These are phyloP conservation scores for Osmoderma eremita DNA, from an alignment of 2,888 invertebrate genomes.

Conservation along the genomic window DNA sequence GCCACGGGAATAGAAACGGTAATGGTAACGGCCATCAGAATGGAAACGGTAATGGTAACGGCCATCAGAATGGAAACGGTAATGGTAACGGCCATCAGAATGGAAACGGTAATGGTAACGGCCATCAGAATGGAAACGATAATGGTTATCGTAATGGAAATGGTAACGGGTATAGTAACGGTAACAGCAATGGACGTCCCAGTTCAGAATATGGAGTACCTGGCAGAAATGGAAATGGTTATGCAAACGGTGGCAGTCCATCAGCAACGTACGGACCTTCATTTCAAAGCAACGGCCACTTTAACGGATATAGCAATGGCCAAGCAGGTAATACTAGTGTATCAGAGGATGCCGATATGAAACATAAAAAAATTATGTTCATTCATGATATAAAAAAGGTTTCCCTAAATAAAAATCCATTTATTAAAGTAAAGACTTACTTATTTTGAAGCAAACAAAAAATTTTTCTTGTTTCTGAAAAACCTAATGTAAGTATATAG, in stretches of 20 bases:
- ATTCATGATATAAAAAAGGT: too few species aligned
- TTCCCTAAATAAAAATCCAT: too few species aligned
- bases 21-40: too few species aligned
- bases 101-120: slow-evolving; percentile 48
- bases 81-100: slow-evolving; percentile 50
- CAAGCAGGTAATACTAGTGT: slow-evolving; percentile 51
- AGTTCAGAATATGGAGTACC: slow-evolving; percentile 45
- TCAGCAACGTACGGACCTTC: too few species aligned
- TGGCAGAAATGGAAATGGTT: slow-evolving; percentile 43
- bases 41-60: slow-evolving; percentile 47
- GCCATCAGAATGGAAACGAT: slow-evolving; percentile 54
- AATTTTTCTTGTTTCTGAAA: too few species aligned
- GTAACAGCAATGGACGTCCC: slow-evolving; percentile 47
- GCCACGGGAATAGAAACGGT: slow-evolving; percentile 48
- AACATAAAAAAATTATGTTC: slow-evolving; percentile 22
- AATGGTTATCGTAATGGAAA: slow-evolving; percentile 54
- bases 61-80: slow-evolving; percentile 39
- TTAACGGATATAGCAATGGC: slow-evolving; percentile 33
- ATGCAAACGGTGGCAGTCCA: too few species aligned
- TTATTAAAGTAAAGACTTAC: neutral
- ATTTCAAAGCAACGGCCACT: slow-evolving; percentile 44
- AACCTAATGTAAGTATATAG: too few species aligned
- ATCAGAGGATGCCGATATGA: too few species aligned
- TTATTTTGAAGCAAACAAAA: slow-evolving; percentile 46
- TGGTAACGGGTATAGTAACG: slow-evolving; percentile 44